phyloP scores from a whole-genome alignment of 2,797 vertebrate genomes.

The Macroramphosus scolopax region DNA sequence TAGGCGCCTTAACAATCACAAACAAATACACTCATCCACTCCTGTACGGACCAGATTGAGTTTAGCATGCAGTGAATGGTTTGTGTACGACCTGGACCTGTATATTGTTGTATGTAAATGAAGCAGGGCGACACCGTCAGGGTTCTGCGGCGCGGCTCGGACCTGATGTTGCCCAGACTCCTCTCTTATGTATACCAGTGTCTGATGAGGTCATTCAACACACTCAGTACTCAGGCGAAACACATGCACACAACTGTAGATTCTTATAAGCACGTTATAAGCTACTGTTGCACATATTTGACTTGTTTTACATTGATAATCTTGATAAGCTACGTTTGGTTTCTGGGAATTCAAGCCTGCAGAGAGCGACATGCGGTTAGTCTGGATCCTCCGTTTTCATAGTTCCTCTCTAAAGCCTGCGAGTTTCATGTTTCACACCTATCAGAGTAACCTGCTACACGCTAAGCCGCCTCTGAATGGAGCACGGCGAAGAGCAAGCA shows the following conservation, averaged over 20 bases:
- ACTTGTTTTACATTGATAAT: neutral
- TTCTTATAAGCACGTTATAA: too few relatives aligned
- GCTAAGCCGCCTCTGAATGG: slow-evolving; percentile 54
- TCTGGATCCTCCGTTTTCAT: slow-evolving; percentile 34
- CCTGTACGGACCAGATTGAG: slow-evolving; percentile 42
- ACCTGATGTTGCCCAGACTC: slow-evolving; percentile 63
- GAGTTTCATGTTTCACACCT: slow-evolving; percentile 52
- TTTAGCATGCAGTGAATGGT: slow-evolving; percentile 61
- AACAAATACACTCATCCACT: slow-evolving; percentile 19
- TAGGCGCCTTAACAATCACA: too few relatives aligned
- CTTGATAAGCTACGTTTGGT: slow-evolving; percentile 11
- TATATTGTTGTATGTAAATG: slow-evolving; percentile 75
- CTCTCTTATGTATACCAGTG: slow-evolving; percentile 39
- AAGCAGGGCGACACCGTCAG: slow-evolving; percentile 49
- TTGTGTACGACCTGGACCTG: slow-evolving; percentile 65
- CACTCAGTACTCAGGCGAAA: slow-evolving; percentile 3
- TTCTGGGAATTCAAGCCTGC: slow-evolving; percentile 9
- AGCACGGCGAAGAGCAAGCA: slow-evolving; percentile 27
- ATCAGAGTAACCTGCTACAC: slow-evolving; percentile 40
- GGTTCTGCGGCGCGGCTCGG: slow-evolving; percentile 24
- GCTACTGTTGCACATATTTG: too few relatives aligned
- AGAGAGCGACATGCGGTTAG: slow-evolving; percentile 37
- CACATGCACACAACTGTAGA: too few relatives aligned
- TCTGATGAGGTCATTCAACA: slow-evolving; percentile 63
- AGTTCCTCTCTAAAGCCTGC: slow-evolving; percentile 23